Evolutionary conservation across 2,113 vertebrate genomes (phyloP).

Genomic region (Atractosteus spatula): DNA sequence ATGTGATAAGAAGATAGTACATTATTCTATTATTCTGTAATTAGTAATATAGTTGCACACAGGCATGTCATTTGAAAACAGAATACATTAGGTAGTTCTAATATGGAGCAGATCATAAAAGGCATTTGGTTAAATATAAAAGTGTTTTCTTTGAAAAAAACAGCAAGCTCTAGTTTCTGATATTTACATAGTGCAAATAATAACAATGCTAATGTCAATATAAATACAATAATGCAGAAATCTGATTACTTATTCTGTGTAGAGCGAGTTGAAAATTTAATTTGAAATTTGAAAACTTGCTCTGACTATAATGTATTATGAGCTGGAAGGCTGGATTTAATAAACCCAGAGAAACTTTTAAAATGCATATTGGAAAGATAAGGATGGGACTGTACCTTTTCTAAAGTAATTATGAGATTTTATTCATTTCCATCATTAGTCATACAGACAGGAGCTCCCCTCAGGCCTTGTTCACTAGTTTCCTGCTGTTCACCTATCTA

Average conservation of each 20-base stretch:
- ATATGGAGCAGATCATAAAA: constrained; percentile 45
- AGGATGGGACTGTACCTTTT: constrained; percentile 69
- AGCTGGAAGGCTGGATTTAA: constrained; percentile 62
- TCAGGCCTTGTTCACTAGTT: constrained; percentile 76
- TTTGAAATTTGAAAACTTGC: constrained; percentile 78
- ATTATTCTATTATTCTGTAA: constrained; percentile 13
- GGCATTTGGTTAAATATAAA: constrained; percentile 37
- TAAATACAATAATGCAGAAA: constrained; percentile 74
- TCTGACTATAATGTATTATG: constrained; percentile 68
- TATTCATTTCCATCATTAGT: constrained; percentile 84
- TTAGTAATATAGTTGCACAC: constrained; percentile 32
- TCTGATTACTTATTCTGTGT: constrained; percentile 64
- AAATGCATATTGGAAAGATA: constrained; percentile 77
- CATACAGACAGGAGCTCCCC: constrained; percentile 75
- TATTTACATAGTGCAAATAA: constrained; percentile 74
- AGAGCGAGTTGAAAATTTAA: constrained; percentile 67
- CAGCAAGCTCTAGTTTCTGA: constrained; percentile 50
- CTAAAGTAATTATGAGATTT: constrained; percentile 81
- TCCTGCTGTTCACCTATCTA: constrained; percentile 76
- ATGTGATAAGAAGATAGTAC: constrained; percentile 30
- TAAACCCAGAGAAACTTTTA: constrained; percentile 70
- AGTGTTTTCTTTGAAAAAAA: constrained; percentile 44
- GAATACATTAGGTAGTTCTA: constrained; percentile 43
- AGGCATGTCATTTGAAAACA: constrained; percentile 47
- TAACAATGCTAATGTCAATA: constrained; percentile 77